Evolutionary conservation across 2,888 invertebrate genomes (phyloP), one percentile per base, ranked within the genome.

Genomic region (Dolichomitus sp.): DNA sequence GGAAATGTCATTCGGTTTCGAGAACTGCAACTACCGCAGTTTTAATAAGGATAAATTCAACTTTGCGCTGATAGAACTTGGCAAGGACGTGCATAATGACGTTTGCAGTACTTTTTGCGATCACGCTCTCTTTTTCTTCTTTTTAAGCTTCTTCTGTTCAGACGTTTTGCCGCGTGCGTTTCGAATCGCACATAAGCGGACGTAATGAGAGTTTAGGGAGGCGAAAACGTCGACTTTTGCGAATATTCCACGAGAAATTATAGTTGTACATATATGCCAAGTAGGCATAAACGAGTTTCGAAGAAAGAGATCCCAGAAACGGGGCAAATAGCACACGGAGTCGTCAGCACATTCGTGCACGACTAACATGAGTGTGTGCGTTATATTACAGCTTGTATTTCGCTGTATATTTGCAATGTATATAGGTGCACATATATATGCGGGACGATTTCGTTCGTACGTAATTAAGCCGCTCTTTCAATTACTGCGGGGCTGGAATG

Each of bases 401-500:
- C 50, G 19, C 33, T 40, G 63, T 40, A 40, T 12, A 23, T 27
- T 4, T 23, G 27, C 50, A n/a, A 48, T 68, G 27, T 27, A 27
- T 54, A 14, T 30, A 12, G 4, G 30, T 17, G 17, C 30, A 59
- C 59, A 63, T n/a, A 50, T 63, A 50, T 81, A 40, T 65, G 63
- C 52, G 37, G 48, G 87, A 89, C 84, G 81, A 90, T 89, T 89
- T 89, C 86, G 87, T 86, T 86, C 87, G 87, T 86, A 87, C 78
- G 91, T 89, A 90, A 90, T 90, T 90, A 90, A 89, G 86, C 87
- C 86, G 87, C 88, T 89, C 88, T 88, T 89, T 90, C 88, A 90
- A 90, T 90, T 90, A 88, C 88, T 85, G 86, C 81, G 85, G 83
- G 73, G 70, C 76, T 83, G 80, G 87, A 89, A 89, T 88, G 86